Evolutionary conservation across 1,140 invertebrate genomes (phyloP).

Genomic region (Drosophila malerkotliana): DNA sequence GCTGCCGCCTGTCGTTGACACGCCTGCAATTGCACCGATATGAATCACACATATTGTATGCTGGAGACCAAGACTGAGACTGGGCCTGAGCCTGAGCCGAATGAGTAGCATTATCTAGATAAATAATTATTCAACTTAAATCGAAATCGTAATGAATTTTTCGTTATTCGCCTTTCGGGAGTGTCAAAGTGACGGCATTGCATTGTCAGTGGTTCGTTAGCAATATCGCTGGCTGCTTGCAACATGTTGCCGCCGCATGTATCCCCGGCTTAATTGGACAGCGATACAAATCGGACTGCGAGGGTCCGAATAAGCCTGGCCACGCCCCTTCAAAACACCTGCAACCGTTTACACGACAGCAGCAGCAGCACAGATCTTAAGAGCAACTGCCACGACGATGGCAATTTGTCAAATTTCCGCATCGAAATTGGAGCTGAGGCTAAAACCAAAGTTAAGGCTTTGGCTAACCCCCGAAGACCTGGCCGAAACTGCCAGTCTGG

Average conservation of each 20-base stretch:
- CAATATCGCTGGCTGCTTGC: slow-evolving; percentile 60
- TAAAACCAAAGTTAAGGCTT: slow-evolving; percentile 26
- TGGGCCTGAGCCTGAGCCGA: slow-evolving; percentile 6
- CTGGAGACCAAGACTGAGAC: slow-evolving; percentile 8
- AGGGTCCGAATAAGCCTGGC: slow-evolving; percentile 33
- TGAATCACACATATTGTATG: slow-evolving; percentile 56
- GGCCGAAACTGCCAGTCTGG: slow-evolving; percentile 16
- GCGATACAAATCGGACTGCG: slow-evolving; percentile 69
- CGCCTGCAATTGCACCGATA: slow-evolving; percentile 76
- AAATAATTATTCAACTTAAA: slow-evolving; percentile 83
- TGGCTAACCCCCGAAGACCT: slow-evolving; percentile 1
- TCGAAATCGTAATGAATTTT: slow-evolving; percentile 83
- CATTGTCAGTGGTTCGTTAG: slow-evolving; percentile 81
- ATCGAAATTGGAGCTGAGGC: slow-evolving; percentile 51
- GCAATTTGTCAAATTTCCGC: slow-evolving; percentile 76
- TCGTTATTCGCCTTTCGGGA: slow-evolving; percentile 60
- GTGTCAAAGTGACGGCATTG: slow-evolving; percentile 77
- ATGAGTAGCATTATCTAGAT: slow-evolving; percentile 77
- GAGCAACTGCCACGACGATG: slow-evolving; percentile 50
- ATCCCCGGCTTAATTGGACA: slow-evolving; percentile 73
- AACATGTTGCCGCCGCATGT: slow-evolving; percentile 74
- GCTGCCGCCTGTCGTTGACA: slow-evolving; percentile 51
- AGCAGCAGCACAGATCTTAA: slow-evolving; percentile 34
- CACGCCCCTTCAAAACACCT: slow-evolving; percentile 76
- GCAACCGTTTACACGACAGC: slow-evolving; percentile 79